Base-by-base conservation (phyloP, 2,797 vertebrate genomes). In the Melanotaenia maccullochi region DNA sequence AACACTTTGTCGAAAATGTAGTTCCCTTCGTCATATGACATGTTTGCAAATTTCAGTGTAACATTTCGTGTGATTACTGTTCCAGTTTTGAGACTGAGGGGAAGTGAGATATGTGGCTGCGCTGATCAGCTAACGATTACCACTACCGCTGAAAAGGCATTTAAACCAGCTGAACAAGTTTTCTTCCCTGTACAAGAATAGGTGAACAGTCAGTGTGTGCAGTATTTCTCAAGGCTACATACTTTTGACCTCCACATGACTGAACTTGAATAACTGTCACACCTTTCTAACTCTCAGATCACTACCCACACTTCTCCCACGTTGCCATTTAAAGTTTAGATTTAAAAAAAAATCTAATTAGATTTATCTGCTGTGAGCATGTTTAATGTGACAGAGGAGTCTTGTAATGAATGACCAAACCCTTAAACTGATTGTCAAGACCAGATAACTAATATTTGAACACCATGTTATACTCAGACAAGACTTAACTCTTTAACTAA, bases 21-120 rank as follows among this genome's bases (percentile, higher is more conserved):
- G 56, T 82, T 65, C 52, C 32, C 16, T 64, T 16, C 25, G 38
- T 65, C 60, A 69, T 52, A 30, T 78, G 73, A 70, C 57, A 16
- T 67, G 14, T 71, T 69, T 76, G 28, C 58, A 67, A 28, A 55
- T 63, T 75, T 66, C 20, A 65, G 49, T 65, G 20, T 25, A 52
- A 62, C n/a, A 40, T 55, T 20, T 12, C 58, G 28, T 58, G 28
- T 61, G 12, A 54, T 42, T 55, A 78, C 60, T 73, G 25, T 56
- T 59, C 25, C 18, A 67, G 56, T 75, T 85, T 58, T 49, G 8
- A 60, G 57, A 58, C 3, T 22, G 25, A 85, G 72, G 77, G 73
- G 81, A 87, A 80, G 76, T 83, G 59, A 72, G 68, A 75, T 78
- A 66, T 73, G 75, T 65, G 32, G 44, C 68, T 52, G 16, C 24